Conservation (phyloP, 2,797 vertebrate species). For the Kryptopterus vitreolus region DNA sequence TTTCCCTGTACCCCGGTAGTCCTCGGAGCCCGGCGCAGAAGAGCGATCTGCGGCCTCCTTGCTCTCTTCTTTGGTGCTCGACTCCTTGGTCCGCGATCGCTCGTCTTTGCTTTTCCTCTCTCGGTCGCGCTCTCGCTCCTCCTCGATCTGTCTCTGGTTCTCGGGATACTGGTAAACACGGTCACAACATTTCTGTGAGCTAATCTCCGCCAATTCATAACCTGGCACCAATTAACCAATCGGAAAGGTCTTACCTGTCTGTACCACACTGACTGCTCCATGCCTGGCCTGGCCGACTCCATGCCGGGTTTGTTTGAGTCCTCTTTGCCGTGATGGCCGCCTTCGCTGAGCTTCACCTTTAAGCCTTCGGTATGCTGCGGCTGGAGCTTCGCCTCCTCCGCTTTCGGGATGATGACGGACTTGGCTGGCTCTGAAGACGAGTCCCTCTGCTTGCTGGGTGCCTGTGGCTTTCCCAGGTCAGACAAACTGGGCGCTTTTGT, state of each 20-base stretch:
- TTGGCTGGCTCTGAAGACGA: constrained; percentile 83
- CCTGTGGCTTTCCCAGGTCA: constrained; percentile 86
- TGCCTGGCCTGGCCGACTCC: constrained; percentile 80
- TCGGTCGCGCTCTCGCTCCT: constrained; percentile 73
- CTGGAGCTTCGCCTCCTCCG: constrained; percentile 84
- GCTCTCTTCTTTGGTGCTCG: constrained; percentile 72
- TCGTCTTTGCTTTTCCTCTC: constrained; percentile 85
- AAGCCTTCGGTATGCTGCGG: constrained; percentile 87
- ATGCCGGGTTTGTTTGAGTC: constrained; percentile 77
- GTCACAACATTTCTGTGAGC: constrained; percentile 52
- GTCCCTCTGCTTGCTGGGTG: constrained; percentile 84
- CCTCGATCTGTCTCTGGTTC: constrained; percentile 66
- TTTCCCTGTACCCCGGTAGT: constrained; percentile 82
- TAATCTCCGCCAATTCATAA: neutral
- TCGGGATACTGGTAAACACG: constrained; percentile 91
- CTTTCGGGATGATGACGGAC: constrained; percentile 88
- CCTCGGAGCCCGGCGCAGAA: constrained; percentile 76
- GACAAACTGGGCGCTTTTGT: constrained; percentile 92
- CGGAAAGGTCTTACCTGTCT: constrained; percentile 83
- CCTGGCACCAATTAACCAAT: neutral
- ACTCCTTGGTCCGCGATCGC: constrained; percentile 78
- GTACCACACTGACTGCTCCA: constrained; percentile 92
- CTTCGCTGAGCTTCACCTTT: constrained; percentile 91
- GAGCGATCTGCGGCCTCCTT: constrained; percentile 81
- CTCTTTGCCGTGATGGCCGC: constrained; percentile 88